These are phyloP conservation scores for Centropyge bicolor DNA, from an alignment of 2,797 vertebrate species.

Conservation along the genomic window DNA sequence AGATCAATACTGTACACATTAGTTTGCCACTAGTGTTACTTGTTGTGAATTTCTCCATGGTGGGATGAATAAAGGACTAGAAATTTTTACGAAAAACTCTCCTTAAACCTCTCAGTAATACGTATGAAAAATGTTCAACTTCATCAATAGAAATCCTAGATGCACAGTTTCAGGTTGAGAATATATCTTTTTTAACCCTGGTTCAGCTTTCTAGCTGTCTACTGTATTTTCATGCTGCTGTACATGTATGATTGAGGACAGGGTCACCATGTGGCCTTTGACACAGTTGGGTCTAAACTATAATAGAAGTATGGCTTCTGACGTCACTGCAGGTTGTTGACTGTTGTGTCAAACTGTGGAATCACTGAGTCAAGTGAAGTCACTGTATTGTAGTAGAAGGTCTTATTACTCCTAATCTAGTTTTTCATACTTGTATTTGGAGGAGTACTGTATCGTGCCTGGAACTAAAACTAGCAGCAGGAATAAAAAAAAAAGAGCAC, in stretches of 20 bases:
- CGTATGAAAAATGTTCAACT: too few relatives aligned
- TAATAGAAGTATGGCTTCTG: background rate
- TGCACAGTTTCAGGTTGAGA: background rate
- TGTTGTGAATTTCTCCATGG: too few relatives aligned
- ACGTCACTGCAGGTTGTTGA: background rate
- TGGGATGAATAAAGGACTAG: background rate
- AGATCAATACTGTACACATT: background rate
- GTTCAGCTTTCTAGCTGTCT: background rate
- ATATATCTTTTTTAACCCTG: too few relatives aligned
- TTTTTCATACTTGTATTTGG: background rate
- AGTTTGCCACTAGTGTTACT: background rate
- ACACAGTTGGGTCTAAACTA: constrained; percentile 13
- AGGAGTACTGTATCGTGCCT: background rate
- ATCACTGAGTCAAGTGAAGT: background rate
- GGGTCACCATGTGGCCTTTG: background rate
- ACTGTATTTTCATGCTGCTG: background rate
- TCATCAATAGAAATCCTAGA: background rate
- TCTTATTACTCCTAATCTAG: background rate
- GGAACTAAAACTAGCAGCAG: too few relatives aligned
- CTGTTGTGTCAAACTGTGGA: background rate
- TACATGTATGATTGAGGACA: background rate
- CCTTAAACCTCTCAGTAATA: background rate
- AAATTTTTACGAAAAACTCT: background rate
- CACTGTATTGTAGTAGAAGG: background rate
- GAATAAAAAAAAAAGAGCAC: background rate